These are phyloP conservation scores for Canis aureus DNA, from an alignment of 2,113 vertebrate species.

Conservation along the genomic window DNA sequence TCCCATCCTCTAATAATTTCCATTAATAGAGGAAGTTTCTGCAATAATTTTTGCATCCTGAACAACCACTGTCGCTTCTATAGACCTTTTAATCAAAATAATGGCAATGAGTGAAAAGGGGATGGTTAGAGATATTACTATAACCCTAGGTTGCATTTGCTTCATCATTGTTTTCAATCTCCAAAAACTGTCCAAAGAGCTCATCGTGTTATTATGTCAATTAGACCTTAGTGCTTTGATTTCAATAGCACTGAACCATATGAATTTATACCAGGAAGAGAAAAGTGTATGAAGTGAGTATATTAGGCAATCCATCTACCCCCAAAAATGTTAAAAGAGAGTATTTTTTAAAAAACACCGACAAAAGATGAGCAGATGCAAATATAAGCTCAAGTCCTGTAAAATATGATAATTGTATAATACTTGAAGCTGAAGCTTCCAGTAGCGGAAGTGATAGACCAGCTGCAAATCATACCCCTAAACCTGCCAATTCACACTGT, in stretches of 20 bases:
- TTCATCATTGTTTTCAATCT: constrained; percentile 65
- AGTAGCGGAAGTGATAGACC: constrained; percentile 72
- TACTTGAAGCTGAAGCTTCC: constrained; percentile 68
- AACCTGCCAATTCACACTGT: constrained; percentile 73
- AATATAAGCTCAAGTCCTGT: constrained; percentile 73
- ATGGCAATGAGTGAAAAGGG: constrained; percentile 65
- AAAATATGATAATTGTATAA: constrained; percentile 73
- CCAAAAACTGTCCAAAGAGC: neutral
- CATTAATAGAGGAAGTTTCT: constrained; percentile 82
- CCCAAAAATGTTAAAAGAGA: constrained; percentile 55
- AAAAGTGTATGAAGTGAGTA: constrained; percentile 53
- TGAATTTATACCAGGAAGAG: constrained; percentile 49
- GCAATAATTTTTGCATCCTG: constrained; percentile 80
- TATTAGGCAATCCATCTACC: neutral
- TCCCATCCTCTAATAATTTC: constrained; percentile 77
- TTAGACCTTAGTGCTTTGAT: constrained; percentile 50
- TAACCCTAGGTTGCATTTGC: neutral
- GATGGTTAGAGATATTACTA: constrained; percentile 23
- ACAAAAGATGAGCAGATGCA: constrained; percentile 74
- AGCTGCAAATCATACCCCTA: constrained; percentile 79
- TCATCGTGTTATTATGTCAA: constrained; percentile 15
- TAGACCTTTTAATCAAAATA: constrained; percentile 83
- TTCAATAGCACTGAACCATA: constrained; percentile 34
- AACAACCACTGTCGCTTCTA: constrained; percentile 71
- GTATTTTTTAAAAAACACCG: constrained; percentile 31